Conservation (phyloP, 2,888 invertebrate genomes). For the Cistogaster globosa region DNA sequence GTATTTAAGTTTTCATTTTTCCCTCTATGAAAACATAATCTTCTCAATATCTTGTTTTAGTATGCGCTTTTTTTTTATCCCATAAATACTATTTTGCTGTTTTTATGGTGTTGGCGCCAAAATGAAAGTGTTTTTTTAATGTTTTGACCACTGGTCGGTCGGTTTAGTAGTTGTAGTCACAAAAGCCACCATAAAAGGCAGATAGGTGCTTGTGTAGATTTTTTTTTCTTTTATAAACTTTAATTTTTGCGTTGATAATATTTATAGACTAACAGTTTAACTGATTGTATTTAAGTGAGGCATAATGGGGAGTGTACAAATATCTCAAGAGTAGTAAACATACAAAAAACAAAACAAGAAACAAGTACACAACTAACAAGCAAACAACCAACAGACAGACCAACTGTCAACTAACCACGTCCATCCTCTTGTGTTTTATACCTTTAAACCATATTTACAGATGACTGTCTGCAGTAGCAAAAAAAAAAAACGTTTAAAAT, state of each 20-base stretch:
- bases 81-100: constrained; percentile 27
- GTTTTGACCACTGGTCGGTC: constrained; percentile 35
- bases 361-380: constrained; percentile 5
- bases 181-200: constrained; percentile 57
- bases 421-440: constrained; percentile 66
- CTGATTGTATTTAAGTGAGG: constrained; percentile 23
- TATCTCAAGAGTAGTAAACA: neutral
- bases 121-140: constrained; percentile 71
- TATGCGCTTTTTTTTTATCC: neutral
- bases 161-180: constrained; percentile 31
- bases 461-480: constrained; percentile 23
- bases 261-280: constrained; percentile 50
- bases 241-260: constrained; percentile 14
- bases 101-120: constrained; percentile 73
- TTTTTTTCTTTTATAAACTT: neutral
- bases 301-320: constrained; percentile 10
- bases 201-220: constrained; percentile 26
- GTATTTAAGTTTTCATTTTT: neutral
- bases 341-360: neutral
- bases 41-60: neutral
- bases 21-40: constrained; percentile 13
- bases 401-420: constrained; percentile 63
- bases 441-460: constrained; percentile 66
- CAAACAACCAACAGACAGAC: constrained; percentile 9
- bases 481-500: neutral